Conservation (phyloP, 2,113 vertebrate species). For the Coptodon bakossiorum region DNA sequence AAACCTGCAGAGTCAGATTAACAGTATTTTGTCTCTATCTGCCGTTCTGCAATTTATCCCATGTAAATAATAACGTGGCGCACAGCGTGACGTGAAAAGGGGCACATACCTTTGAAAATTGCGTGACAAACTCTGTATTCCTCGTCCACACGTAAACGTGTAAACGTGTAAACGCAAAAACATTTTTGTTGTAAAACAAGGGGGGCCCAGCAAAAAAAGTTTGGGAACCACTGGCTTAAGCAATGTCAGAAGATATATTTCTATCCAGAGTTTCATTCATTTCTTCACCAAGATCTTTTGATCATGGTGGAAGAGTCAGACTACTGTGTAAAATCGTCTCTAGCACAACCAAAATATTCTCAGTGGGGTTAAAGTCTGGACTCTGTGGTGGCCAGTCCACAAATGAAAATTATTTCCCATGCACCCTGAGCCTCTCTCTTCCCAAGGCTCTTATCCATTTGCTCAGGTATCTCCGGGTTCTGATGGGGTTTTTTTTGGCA, state of each 20-base stretch:
- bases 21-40: too few species aligned
- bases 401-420: not conserved
- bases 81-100: too few species aligned
- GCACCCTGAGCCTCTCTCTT: not conserved
- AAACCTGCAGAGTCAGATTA: too few species aligned
- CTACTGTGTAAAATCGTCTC: not conserved
- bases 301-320: not conserved
- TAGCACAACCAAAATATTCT: not conserved
- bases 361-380: not conserved
- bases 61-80: too few species aligned
- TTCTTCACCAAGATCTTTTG: not conserved
- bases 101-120: too few species aligned
- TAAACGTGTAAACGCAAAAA: too few species aligned
- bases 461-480: not conserved
- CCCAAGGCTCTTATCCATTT: not conserved
- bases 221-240: too few species aligned
- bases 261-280: not conserved
- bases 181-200: too few species aligned
- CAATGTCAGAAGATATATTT: not conserved
- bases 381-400: not conserved
- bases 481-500: not conserved
- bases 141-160: too few species aligned
- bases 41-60: too few species aligned
- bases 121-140: too few species aligned
- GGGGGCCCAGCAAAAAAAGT: too few species aligned